phyloP scores from a whole-genome alignment of 1,140 invertebrate genomes.

The Mamestra configurata region DNA sequence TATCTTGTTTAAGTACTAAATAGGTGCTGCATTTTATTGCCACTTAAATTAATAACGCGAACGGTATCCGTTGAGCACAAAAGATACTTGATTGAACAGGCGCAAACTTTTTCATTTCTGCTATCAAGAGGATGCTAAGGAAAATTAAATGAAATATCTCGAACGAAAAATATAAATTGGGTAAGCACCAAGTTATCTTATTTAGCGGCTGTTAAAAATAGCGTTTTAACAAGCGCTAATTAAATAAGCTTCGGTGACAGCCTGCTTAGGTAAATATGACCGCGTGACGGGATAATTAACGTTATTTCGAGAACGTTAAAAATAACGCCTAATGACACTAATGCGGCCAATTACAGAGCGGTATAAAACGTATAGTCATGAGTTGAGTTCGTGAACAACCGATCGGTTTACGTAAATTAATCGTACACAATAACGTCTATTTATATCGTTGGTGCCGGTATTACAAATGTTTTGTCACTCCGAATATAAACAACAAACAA shows the following conservation, averaged over 20 bases:
- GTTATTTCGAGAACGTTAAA: slow-evolving; percentile 33
- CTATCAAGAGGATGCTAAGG: background rate
- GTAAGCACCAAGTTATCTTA: background rate
- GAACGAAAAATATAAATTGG: background rate
- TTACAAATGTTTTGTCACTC: slow-evolving; percentile 20
- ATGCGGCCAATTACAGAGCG: slow-evolving; percentile 29
- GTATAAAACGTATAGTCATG: slow-evolving; percentile 16
- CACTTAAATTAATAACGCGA: slow-evolving; percentile 6
- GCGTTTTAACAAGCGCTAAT: slow-evolving; percentile 20
- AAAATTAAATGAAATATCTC: background rate
- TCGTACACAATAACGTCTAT: slow-evolving; percentile 1
- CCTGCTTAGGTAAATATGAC: slow-evolving; percentile 29
- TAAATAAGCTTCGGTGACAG: slow-evolving; percentile 15
- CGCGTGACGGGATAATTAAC: slow-evolving; percentile 33
- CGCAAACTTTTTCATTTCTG: background rate
- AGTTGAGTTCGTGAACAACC: slow-evolving; percentile 25
- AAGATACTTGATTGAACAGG: background rate
- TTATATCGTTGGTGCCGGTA: slow-evolving; percentile 22
- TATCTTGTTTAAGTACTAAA: background rate
- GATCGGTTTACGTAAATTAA: slow-evolving; percentile 12
- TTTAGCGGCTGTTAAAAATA: slow-evolving; percentile 17
- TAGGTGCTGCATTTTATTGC: slow-evolving; percentile 2
- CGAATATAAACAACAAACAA: slow-evolving; percentile 21
- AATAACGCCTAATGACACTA: slow-evolving; percentile 19
- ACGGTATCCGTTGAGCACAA: background rate